Evolutionary conservation across 2,888 invertebrate species (phyloP).

Genomic region (Petrophora chlorosata): DNA sequence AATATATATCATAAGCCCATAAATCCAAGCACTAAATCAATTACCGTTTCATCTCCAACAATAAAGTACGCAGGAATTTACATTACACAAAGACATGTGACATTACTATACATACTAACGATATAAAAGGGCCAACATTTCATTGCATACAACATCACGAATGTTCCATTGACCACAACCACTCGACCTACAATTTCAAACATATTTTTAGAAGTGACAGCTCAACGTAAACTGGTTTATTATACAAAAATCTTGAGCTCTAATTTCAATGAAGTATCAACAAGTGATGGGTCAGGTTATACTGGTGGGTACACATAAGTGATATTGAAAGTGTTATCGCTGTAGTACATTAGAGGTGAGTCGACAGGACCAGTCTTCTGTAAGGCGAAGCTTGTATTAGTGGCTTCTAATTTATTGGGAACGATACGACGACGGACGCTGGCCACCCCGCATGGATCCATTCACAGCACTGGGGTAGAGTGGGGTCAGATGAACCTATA

Average conservation of each 20-base stretch:
- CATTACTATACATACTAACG: slow-evolving; percentile 69
- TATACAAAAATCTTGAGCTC: slow-evolving; percentile 34
- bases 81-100: slow-evolving; percentile 68
- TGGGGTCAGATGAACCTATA: slow-evolving; percentile 40
- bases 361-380: slow-evolving; percentile 81
- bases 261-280: slow-evolving; percentile 12
- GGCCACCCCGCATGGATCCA: slow-evolving; percentile 80
- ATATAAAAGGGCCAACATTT: slow-evolving; percentile 70
- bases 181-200: background rate
- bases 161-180: slow-evolving; percentile 42
- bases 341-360: slow-evolving; percentile 78
- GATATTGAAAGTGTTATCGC: slow-evolving; percentile 70
- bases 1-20: too few species aligned
- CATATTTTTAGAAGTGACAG: slow-evolving; percentile 19
- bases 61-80: slow-evolving; percentile 70
- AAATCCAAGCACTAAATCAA: slow-evolving; percentile 56
- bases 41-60: slow-evolving; percentile 63
- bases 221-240: slow-evolving; percentile 45
- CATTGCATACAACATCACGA: slow-evolving; percentile 63
- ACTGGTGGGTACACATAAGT: slow-evolving; percentile 30
- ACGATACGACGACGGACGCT: slow-evolving; percentile 80
- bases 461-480: slow-evolving; percentile 68
- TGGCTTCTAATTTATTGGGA: slow-evolving; percentile 81
- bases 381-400: slow-evolving; percentile 80
- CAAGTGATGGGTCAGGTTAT: slow-evolving; percentile 42